Base-by-base conservation (phyloP, 2,797 vertebrate genomes). In the Myotis daubentonii region DNA sequence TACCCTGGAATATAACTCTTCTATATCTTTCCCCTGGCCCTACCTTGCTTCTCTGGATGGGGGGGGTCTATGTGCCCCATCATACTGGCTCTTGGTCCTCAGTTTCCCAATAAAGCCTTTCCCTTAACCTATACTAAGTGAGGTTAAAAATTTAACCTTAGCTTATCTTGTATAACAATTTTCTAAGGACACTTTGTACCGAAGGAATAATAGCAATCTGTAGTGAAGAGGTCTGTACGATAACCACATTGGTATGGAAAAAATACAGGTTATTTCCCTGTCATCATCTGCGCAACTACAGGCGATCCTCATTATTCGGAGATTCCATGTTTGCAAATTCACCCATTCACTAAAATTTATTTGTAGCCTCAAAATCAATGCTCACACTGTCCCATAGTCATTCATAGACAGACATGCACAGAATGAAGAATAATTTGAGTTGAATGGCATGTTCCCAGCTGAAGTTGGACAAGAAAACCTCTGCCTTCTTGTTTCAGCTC, bases 121-220 rank as follows among this genome's bases (percentile, higher is more conserved):
- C 72, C 47, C 33, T 82, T 83, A 74, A 83, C 28, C 10, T 36
- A 82, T n/a, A 89, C 30, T 10, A 90, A 82, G 20, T 72, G 6
- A 89, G 75, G 4, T 49, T 79, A 44, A 92, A 92, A 70, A 80
- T 71, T 55, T 90, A 28, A 47, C 33, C 20, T 95, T 70, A 87
- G 3, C 13, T 84, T 84, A 49, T 23, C 12, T 41, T 57, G 20
- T 30, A 51, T 11, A 85, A 91, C 51, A 74, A 57, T 76, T 47
- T 88, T 91, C 41, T 65, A 76, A 78, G 36, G 33, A 79, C 3
- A 5, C 12, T 44, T 55, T 87, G n/a, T 80, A 88, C 5, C 66
- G 12, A 86, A 47, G 76, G 19, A 71, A 92, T 22, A 5, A 78
- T 12, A 30, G 5, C 15, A 12, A 3, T 53, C 30, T 66, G 16